Evolutionary conservation across 2,113 vertebrate species (phyloP), one percentile per base, ranked within the genome.

Genomic region (Stigmatopora nigra): DNA sequence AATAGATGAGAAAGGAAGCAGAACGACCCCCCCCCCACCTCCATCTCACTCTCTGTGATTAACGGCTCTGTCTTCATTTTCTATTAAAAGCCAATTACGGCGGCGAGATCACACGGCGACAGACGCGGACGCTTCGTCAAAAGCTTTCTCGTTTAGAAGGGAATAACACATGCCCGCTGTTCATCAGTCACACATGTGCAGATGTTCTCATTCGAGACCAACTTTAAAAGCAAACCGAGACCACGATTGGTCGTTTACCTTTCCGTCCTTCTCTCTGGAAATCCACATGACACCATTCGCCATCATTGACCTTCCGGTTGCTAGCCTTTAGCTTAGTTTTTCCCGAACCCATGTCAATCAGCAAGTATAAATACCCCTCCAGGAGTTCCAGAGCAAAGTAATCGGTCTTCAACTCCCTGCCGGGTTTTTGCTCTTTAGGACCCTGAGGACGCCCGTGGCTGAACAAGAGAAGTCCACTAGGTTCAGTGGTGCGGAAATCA

Each of bases 281-380:
- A 84, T 97, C 95, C 69, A 96, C 94, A 2, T 97, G 95, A 71
- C 94, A 95, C 95, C 95, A 96, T 51, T 97, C 94, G 4, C 95
- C 95, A 0, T 96, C 95, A 0, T 95, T 97, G 73, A 97, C 93
- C 84, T 96, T 97, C 86, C 93, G 93, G 84, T 91, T 93, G 80
- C 92, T 94, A 25, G 94, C 93, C 74, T 92, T 91, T 71, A 97
- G 86, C 84, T 93, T 94, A 78, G 94, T 91, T 79, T 92, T 93
- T 0, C 95, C 94, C 0, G 94, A 93, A 65, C 94, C 95, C 94
- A 97, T 95, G 89, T 95, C 94, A 71, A 97, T 93, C 65, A 96
- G 89, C 46, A 96, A 89, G 80, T 91, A 96, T 45, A 96, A 89
- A 82, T 91, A 93, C 13, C 95, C 95, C 0, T 97, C 94, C 79